A percentile compares a stretch with the other conserved stretches of the same genome.
phyloP scores from a whole-genome alignment of 2,797 vertebrate genomes.

The Falco naumanni region DNA sequence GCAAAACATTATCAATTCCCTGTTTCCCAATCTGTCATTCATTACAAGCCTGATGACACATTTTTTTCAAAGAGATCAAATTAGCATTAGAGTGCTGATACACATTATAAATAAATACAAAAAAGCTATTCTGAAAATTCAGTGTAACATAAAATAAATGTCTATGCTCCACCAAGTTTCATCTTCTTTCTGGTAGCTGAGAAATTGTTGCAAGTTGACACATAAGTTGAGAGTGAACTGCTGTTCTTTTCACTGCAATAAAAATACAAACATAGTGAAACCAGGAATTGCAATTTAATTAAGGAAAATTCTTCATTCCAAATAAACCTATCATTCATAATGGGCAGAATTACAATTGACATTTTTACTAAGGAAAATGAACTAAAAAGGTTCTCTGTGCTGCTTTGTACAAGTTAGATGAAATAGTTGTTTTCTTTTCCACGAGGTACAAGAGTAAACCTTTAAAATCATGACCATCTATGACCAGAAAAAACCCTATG shows the following conservation, averaged over 20 bases:
- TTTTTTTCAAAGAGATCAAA: constrained; percentile 75
- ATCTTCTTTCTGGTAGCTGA: constrained; percentile 32
- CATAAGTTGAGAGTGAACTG: background rate
- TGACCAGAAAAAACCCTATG: background rate
- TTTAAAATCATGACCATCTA: background rate
- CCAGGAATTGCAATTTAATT: constrained; percentile 60
- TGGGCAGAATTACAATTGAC: background rate
- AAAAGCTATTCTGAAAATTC: constrained; percentile 71
- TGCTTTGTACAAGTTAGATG: background rate
- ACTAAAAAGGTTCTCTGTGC: background rate
- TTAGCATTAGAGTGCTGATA: constrained; percentile 73
- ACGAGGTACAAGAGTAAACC: background rate
- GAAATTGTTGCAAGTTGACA: constrained; percentile 7
- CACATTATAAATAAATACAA: constrained; percentile 78
- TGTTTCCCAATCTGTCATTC: constrained; percentile 74
- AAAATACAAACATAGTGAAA: constrained; percentile 65
- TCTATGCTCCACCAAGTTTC: constrained; percentile 48
- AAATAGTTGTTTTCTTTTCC: background rate
- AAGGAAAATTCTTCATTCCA: constrained; percentile 40
- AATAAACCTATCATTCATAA: constrained; percentile 23
- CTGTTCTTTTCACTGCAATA: constrained; percentile 38
- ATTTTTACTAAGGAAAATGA: background rate
- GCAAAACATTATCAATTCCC: constrained; percentile 79
- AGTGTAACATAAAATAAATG: constrained; percentile 65
- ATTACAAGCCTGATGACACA: constrained; percentile 71